Conservation (phyloP, 1,140 invertebrate species). For the Zaprionus inermis region DNA sequence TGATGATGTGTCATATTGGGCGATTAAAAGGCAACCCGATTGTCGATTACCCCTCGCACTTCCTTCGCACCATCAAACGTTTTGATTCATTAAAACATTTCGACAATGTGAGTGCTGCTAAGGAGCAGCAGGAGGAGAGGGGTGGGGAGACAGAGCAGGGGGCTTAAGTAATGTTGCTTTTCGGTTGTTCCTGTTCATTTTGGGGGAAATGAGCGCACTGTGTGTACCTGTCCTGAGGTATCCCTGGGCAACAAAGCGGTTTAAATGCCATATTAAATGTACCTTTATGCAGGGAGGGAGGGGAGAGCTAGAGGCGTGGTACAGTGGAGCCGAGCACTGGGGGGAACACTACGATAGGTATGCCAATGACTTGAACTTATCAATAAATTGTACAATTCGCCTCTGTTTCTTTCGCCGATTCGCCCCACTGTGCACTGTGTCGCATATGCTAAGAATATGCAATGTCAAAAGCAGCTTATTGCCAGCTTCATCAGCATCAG, state of each 20-base stretch:
- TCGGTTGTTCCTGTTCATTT: background rate
- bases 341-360: background rate
- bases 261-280: constrained; percentile 75
- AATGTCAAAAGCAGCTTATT: constrained; percentile 66
- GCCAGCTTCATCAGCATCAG: constrained; percentile 19
- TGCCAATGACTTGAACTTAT: no score
- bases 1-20: constrained; percentile 76
- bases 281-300: constrained; percentile 50
- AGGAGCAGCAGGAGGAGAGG: background rate
- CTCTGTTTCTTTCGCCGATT: background rate
- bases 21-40: constrained; percentile 70
- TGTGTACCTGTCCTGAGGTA: constrained; percentile 42
- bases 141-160: background rate
- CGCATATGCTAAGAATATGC: constrained; percentile 64
- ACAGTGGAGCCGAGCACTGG: constrained; percentile 28
- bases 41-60: background rate
- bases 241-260: constrained; percentile 74
- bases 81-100: constrained; percentile 75
- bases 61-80: constrained; percentile 19
- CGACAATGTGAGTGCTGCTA: constrained; percentile 50
- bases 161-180: constrained; percentile 38
- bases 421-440: constrained; percentile 1
- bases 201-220: constrained; percentile 18
- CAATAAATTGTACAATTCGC: no score
- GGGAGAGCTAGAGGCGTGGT: background rate